phyloP scores from a whole-genome alignment of 1,140 invertebrate genomes.

The Galendromus occidentalis region DNA sequence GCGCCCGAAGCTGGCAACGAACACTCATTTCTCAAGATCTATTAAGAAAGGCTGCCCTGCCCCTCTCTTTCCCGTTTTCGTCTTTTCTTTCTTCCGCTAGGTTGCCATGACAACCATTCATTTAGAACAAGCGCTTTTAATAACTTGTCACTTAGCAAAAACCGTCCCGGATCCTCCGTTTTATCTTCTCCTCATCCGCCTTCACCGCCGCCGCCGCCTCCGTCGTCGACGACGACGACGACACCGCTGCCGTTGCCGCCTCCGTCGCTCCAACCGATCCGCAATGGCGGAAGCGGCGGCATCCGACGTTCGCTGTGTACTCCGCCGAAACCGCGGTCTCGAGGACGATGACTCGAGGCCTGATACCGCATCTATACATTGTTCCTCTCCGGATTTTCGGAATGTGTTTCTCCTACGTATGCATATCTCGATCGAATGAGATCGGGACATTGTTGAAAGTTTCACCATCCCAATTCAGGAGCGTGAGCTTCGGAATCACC shows the following conservation, averaged over 20 bases:
- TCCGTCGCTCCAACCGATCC: neutral
- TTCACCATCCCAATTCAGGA: no score
- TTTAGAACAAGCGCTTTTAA: conserved; percentile 12
- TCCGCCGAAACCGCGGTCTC: no score
- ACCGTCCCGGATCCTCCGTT: neutral
- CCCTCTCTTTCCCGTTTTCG: neutral
- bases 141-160: conserved; percentile 12
- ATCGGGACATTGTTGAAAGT: no score
- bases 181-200: no score
- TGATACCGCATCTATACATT: no score
- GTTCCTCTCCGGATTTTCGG: no score
- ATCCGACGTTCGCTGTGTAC: no score
- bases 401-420: no score
- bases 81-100: neutral
- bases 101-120: conserved; percentile 11
- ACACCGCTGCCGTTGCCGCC: neutral
- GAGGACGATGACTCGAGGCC: no score
- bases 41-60: conserved; percentile 3
- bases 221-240: neutral
- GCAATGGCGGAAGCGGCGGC: no score
- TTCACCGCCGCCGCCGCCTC: neutral
- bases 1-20: neutral
- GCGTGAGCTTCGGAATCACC: no score
- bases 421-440: no score
- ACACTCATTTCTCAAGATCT: conserved; percentile 11